Base-by-base conservation (phyloP, 2,113 vertebrate species). In the Python bivittatus region DNA sequence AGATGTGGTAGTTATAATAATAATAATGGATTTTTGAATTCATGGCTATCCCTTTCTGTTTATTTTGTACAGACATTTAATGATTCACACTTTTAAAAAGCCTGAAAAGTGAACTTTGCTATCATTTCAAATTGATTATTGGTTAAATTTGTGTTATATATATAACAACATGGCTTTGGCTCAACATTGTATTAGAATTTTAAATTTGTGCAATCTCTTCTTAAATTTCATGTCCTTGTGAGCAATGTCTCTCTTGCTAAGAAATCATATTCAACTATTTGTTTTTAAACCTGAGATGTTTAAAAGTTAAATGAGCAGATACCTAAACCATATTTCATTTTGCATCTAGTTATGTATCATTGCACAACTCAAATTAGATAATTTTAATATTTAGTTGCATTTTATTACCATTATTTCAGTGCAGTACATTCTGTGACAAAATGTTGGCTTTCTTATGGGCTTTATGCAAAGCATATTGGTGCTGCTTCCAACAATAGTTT, bases 101-200 rank as follows among this genome's bases (percentile, higher is more conserved):
- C 1, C 53, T 93, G 84, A 94, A 94, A 95, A 91, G 96, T 95
- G 96, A 90, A 94, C 96, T 64, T 96, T 0, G 93, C 93, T 96
- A 38, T 95, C 94, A 88, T 95, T 96, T 44, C 93, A 94, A 92
- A 95, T 95, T 95, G 91, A 92, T 94, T 88, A 93, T 88, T 86
- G 52, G 91, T 79, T 8, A 91, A 27, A 92, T 22, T 91, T 96
- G 86, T 56, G 89, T 33, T 90, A 17, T 95, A 94, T 58, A 53
- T 93, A 92, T 92, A 95, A 90, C 95, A 95, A 0, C 94, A 96
- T 94, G 94, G 93, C 93, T 90, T 94, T 57, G 61, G 92, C 27
- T n/a, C 94, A 64, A 91, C 93, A 68, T 90, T 93, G 90, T 91
- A 93, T 91, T 92, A 95, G 29, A 92, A 94, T 85, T 93, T 93